Percentiles rank a stretch among this genome's conserved stretches.
Conservation (phyloP, 64 coral and sea anemone genomes). For the Stichodactyla helianthus region DNA sequence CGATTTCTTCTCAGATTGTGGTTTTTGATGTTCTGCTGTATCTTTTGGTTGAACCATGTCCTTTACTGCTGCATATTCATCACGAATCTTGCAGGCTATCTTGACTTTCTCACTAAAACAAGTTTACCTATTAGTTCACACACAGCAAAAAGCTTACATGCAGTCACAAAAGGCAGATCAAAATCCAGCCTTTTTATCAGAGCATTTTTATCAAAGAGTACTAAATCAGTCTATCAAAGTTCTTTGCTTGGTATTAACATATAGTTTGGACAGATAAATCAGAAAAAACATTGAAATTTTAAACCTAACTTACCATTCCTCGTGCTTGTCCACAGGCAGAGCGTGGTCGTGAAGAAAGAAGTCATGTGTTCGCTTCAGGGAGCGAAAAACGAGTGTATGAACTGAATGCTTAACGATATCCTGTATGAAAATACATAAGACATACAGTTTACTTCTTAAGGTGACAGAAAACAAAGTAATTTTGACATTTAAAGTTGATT, state of each 20-base stretch:
- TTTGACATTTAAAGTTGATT: not conserved
- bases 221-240: too few relatives aligned
- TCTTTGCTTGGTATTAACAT: too few relatives aligned
- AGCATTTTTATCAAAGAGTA: too few relatives aligned
- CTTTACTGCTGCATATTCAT: constrained; percentile 91
- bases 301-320: constrained; percentile 56
- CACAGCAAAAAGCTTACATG: not conserved
- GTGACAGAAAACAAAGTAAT: not conserved
- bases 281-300: not conserved
- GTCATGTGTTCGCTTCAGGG: constrained; percentile 94
- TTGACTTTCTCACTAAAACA: constrained; percentile 71
- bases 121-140: not conserved
- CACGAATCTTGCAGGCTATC: constrained; percentile 82
- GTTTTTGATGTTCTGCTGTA: constrained; percentile 24
- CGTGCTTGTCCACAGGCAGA: constrained; percentile 62
- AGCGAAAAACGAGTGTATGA: constrained; percentile 98
- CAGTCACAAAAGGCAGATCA: not conserved
- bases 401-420: constrained; percentile 99
- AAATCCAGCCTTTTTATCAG: too few relatives aligned
- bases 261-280: not conserved
- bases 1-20: constrained; percentile 26
- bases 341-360: constrained; percentile 96
- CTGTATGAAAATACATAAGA: constrained; percentile 31
- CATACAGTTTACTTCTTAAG: not conserved
- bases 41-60: constrained; percentile 81